Base-by-base conservation (phyloP, 1,140 invertebrate species). In the Camponotus vicinus region DNA sequence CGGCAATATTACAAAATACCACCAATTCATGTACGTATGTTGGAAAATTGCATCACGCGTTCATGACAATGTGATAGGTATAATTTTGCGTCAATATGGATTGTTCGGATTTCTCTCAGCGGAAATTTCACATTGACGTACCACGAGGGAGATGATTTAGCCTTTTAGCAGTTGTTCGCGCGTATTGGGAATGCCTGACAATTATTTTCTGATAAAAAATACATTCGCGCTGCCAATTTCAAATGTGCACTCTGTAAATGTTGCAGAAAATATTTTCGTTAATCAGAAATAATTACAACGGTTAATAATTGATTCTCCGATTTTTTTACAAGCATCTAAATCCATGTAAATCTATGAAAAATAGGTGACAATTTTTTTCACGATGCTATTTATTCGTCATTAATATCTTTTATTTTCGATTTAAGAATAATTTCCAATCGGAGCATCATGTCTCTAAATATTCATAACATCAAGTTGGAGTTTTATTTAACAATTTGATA, bases 21-120 rank as follows among this genome's bases (percentile, higher is more conserved):
- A 9, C 27, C 79, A 61, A 61, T 83, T 83, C 37, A 32, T 32
- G n/a, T 83, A 63, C 63, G 27, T 73, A 45, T 63, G 67, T 82
- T 82, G 79, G 55, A 83, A 82, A 83, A 83, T 83, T 83, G 79
- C 69, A 59, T 75, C 69, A 61, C 21, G 61, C 37, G 11, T 49
- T 37, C 57, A 69, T 63, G 79, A 75, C 79, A 83, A 83, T 73
- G 55, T 27, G 69, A 83, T 83, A 83, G 69, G 55, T 40, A 83
- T 83, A 83, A 83, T 83, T 83, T 83, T 52, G 59, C 55, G 79
- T 82, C 79, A 75, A 75, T 83, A n/a, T 83, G 55, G 27, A 83
- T 73, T 63, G 55, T 75, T 75, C 40, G 79, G 27, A 83, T 83
- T 75, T 83, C 79, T 75, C 55, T n/a, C 32, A 63, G 27, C 18